Evolutionary conservation across 2,888 invertebrate genomes (phyloP), one percentile per base, ranked within the genome.

Genomic region (Catocala fraxini): DNA sequence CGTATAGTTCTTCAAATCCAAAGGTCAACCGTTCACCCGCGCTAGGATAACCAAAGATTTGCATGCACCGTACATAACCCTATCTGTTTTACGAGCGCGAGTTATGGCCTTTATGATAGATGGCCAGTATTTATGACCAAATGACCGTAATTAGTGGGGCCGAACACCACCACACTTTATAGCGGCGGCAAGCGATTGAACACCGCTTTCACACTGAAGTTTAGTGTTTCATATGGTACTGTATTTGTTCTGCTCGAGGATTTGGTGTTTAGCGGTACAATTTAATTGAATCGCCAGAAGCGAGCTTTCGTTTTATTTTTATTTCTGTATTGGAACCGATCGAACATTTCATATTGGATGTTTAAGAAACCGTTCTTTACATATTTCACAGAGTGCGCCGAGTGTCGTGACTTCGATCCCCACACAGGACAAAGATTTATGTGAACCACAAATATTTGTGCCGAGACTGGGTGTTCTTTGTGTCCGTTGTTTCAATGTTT

Each of bases 71-170:
- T 67, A 68, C 61, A 77, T 70, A 77, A 68, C 72, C 68, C 67
- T 69, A 68, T 73, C 70, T 65, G 56, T 41, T 84, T 91, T 91
- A 90, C 82, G 85, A 83, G 81, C 82, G 74, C 79, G 65, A 88
- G 89, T 90, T 90, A 90, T 89, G 86, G 84, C 74, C 78, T 91
- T 92, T 92, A 92, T 91, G 91, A 91, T 89, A 85, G 85, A 91
- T 90, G 90, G 86, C 84, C 86, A 81, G 83, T 83, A 82, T 91
- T 91, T 91, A 91, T 88, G 89, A 82, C 79, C 83, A 84, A 89
- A 90, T 89, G 84, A 83, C 83, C 82, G 82, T 92, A 92, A 92
- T 92, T 91, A 91, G 90, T 82, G 79, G 63, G 70, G 81, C 86
- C 86, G 81, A 83, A 85, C 82, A 71, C 73, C 71, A 73, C 73